Evolutionary conservation across 2,888 invertebrate species (phyloP), one percentile per base, ranked within the genome.

Genomic region (Heteromyza rotundicornis): DNA sequence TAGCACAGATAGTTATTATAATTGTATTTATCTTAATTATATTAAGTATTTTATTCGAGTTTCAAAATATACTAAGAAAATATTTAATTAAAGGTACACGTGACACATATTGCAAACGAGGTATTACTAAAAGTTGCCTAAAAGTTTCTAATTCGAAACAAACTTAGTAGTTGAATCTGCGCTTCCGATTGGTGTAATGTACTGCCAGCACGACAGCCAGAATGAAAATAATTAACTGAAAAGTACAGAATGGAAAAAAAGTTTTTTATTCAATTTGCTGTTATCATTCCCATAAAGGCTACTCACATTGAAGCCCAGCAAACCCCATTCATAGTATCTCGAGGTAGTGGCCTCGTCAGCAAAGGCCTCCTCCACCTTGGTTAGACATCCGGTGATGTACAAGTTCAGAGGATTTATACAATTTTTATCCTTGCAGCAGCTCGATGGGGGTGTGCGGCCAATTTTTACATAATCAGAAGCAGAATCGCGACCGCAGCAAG

Each of bases 401-500:
- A 79, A 63, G 63, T 79, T 76, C 62, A 70, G 58, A 2, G 77
- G 77, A 63, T 75, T 76, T n/a, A 73, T 57, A 60, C 81, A 81
- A 24, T 76, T 79, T 54, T 59, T 70, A 16, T 68, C 68, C 61
- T 70, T 76, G 66, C 82, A 81, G 35, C 80, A 80, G 59, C 79
- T 77, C 2, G 69, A 62, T 24, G 81, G 77, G 17, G 70, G 68
- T 2, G 67, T 57, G 59, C 72, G 70, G 0, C 64, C 57, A 19
- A 71, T 69, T 2, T 44, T 24, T 7, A 70, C 24, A 57, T 80
- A 82, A 55, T 82, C 81, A 0, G 62, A 59, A 35, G 78, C 71
- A 2, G 77, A 76, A 32, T 76, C 68, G 1, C 70, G 71, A 14
- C 82, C 82, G 64, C 84, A 83, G 59, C 82, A 80, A 35, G 69